These are phyloP conservation scores for Catharus minimus DNA, from an alignment of 2,113 vertebrate genomes.

Conservation along the genomic window DNA sequence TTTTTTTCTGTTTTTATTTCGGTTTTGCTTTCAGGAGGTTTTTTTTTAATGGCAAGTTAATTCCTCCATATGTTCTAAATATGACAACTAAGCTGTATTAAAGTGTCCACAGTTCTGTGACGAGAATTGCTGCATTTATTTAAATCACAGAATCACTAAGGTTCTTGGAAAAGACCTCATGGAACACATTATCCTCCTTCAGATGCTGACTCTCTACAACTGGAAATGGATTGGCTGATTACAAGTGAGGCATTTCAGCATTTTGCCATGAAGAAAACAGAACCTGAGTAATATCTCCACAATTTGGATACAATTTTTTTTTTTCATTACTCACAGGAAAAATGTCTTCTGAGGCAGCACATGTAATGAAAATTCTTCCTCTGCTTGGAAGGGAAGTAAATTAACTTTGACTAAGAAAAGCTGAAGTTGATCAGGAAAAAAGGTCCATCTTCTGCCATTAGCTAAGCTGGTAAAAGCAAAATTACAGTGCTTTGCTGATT, in stretches of 20 bases:
- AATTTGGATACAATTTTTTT: neutral
- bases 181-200: neutral
- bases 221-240: neutral
- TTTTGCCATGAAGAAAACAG: neutral
- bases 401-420: neutral
- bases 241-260: neutral
- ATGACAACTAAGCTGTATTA: neutral
- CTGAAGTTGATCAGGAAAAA: neutral
- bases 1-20: no score
- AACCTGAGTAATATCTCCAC: neutral
- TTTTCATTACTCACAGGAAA: neutral
- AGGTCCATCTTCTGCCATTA: neutral
- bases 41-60: rapidly evolving
- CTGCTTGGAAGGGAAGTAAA: neutral
- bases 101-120: neutral
- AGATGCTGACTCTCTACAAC: neutral
- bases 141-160: neutral
- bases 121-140: neutral
- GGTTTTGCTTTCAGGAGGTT: neutral
- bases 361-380: rapidly evolving
- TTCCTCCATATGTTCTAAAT: neutral
- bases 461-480: neutral
- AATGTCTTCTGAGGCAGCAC: neutral
- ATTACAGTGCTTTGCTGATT: neutral
- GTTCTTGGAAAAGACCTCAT: neutral